Base-by-base conservation (phyloP, 2,888 invertebrate species). In the Herminia tarsipennalis region DNA sequence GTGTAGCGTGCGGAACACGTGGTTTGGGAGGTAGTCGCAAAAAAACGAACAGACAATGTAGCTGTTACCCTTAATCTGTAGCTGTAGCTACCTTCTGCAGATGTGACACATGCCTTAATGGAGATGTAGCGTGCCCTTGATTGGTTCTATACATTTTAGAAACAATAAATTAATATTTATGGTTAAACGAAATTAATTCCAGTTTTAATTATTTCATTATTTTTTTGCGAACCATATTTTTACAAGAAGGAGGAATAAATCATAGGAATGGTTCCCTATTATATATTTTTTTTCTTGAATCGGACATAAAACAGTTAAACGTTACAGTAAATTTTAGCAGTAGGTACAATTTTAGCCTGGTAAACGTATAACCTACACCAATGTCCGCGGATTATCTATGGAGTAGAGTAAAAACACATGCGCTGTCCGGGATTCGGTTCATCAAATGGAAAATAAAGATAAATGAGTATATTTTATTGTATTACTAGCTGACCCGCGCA, bases 1-100 rank as follows among this genome's bases (percentile, higher is more conserved):
- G 71, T 70, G 59, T 70, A 80, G 76, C 81, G 86, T 84, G 86
- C 82, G 72, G 52, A 78, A 80, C 88, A 89, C 88, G 88, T 89
- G 88, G 84, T 79, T 73, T 76, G 69, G 74, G 56, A 76, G 75
- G 72, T 73, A 45, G 51, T 40, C 61, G 67, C 76, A 81, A 80
- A 85, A 81, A 79, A 63, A 66, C 48, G 60, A 48, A 68, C 63
- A 67, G 51, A 56, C 48, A 67, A 66, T 67, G 64, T 67, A 74
- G 69, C 72, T 57, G 73, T 65, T 65, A 50, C 61, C 63, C 65
- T 56, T 59, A 61, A 54, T 67, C 58, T 71, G 66, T 60, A 56
- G 46, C 58, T 71, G 66, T 60, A 56, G 46, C 49, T 38, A 32
- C 56, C 45, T 58, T 57, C 48, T 27, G 33, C 1, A 35, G 47